Percentiles rank a stretch among this genome's conserved stretches.
These are phyloP conservation scores for Acanthopleura granulata DNA, from an alignment of 2,888 invertebrate species.

Conservation along the genomic window DNA sequence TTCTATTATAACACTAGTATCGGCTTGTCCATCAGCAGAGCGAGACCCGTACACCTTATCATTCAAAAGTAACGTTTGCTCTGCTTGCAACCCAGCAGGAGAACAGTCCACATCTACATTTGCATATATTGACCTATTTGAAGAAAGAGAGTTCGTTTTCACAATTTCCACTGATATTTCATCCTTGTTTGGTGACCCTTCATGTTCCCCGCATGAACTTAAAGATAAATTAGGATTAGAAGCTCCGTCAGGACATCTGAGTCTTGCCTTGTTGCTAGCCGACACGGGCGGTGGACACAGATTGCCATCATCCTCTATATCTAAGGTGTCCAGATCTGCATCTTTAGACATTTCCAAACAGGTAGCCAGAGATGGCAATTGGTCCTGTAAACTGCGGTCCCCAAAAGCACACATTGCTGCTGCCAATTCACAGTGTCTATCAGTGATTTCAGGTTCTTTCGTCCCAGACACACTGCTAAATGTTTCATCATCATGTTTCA, in stretches of 20 bases:
- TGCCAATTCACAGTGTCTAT: slow-evolving; percentile 11
- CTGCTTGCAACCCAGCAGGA: neutral
- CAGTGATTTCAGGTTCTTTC: slow-evolving; percentile 42
- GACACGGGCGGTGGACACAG: neutral
- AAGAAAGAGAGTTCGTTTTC: neutral
- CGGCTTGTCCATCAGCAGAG: slow-evolving; percentile 35
- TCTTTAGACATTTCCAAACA: neutral
- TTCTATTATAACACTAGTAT: slow-evolving; percentile 29
- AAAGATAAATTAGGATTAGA: slow-evolving; percentile 86
- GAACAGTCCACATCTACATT: neutral
- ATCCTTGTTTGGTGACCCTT: slow-evolving; percentile 3
- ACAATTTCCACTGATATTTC: neutral
- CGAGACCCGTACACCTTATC: neutral
- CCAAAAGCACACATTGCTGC: slow-evolving; percentile 15
- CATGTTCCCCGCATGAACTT: slow-evolving; percentile 2
- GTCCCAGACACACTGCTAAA: slow-evolving; percentile 56
- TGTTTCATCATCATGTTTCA: slow-evolving; percentile 54
- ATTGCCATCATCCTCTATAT: neutral
- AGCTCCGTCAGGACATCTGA: slow-evolving; percentile 91
- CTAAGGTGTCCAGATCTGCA: neutral
- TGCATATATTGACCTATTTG: neutral
- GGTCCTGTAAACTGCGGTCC: slow-evolving; percentile 2
- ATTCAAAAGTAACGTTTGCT: neutral
- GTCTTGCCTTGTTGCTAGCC: slow-evolving; percentile 71
- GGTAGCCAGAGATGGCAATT: neutral